A percentile compares a stretch with the other conserved stretches of the same genome.
Evolutionary conservation across 1,140 invertebrate genomes (phyloP).

Genomic region (Penaeus japonicus): DNA sequence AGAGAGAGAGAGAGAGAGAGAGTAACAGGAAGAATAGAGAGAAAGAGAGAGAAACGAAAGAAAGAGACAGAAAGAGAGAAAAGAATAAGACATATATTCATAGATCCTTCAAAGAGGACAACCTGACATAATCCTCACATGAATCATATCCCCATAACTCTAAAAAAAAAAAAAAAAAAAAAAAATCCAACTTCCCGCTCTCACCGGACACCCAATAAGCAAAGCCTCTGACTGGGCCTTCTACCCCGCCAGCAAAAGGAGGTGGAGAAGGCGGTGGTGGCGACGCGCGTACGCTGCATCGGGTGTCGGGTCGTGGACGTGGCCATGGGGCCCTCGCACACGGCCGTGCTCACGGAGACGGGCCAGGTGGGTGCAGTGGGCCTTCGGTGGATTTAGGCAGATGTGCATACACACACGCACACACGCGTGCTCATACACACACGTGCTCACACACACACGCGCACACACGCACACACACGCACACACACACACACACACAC

Average conservation of each 20-base stretch:
- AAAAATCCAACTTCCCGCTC: too few relatives aligned
- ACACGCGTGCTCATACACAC: too few relatives aligned
- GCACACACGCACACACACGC: background rate
- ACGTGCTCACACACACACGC: background rate
- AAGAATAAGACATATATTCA: too few relatives aligned
- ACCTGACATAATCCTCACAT: too few relatives aligned
- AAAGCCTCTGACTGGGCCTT: background rate
- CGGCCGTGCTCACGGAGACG: slow-evolving; percentile 72
- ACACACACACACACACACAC: background rate
- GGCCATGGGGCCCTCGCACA: slow-evolving; percentile 70
- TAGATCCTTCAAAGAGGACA: too few relatives aligned
- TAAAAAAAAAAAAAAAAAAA: too few relatives aligned
- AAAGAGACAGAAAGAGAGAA: too few relatives aligned
- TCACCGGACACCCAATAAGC: too few relatives aligned
- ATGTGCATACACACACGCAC: too few relatives aligned
- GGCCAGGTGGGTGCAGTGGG: slow-evolving; percentile 66
- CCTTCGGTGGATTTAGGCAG: too few relatives aligned
- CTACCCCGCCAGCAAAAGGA: slow-evolving; percentile 59
- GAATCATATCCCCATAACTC: too few relatives aligned
- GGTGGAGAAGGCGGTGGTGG: slow-evolving; percentile 66
- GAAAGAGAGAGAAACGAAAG: background rate
- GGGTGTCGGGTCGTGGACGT: slow-evolving; percentile 67
- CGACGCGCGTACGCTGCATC: slow-evolving; percentile 65
- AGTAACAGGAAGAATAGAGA: background rate
- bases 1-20: slow-evolving; percentile 9